Conservation (phyloP, 2,888 invertebrate species). For the Drosophila macrothrix region DNA sequence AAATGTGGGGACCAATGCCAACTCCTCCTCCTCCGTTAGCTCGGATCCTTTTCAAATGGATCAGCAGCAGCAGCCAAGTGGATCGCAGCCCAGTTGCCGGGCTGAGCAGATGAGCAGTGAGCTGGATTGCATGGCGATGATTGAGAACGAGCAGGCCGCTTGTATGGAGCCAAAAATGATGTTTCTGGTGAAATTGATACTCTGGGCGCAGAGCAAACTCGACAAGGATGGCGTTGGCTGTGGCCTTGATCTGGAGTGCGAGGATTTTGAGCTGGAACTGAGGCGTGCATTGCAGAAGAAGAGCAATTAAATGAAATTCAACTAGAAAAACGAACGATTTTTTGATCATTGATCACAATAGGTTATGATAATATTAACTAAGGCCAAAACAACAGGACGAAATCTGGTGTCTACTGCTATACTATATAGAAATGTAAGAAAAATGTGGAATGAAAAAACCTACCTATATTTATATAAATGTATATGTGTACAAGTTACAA, state of each 20-base stretch:
- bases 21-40: neutral
- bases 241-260: slow-evolving; percentile 43
- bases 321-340: slow-evolving; percentile 14
- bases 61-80: neutral
- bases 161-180: slow-evolving; percentile 60
- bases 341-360: slow-evolving; percentile 7
- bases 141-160: slow-evolving; percentile 21
- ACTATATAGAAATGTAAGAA: slow-evolving; percentile 37
- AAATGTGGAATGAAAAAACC: slow-evolving; percentile 13
- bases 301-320: slow-evolving; percentile 29
- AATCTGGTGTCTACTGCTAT: slow-evolving; percentile 51
- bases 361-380: neutral
- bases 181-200: slow-evolving; percentile 67
- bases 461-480: slow-evolving; percentile 31
- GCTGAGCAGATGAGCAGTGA: slow-evolving; percentile 20
- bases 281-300: slow-evolving; percentile 37
- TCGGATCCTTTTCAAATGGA: slow-evolving; percentile 4
- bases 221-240: slow-evolving; percentile 42
- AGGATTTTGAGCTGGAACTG: slow-evolving; percentile 66
- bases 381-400: neutral
- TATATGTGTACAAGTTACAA: slow-evolving; percentile 36
- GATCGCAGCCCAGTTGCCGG: neutral
- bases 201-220: slow-evolving; percentile 66
- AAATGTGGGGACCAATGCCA: neutral
- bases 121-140: slow-evolving; percentile 22